A percentile compares a stretch with the other conserved stretches of the same genome.
These are phyloP conservation scores for Eubucco bourcierii DNA, from an alignment of 2,113 vertebrate genomes.

Conservation along the genomic window DNA sequence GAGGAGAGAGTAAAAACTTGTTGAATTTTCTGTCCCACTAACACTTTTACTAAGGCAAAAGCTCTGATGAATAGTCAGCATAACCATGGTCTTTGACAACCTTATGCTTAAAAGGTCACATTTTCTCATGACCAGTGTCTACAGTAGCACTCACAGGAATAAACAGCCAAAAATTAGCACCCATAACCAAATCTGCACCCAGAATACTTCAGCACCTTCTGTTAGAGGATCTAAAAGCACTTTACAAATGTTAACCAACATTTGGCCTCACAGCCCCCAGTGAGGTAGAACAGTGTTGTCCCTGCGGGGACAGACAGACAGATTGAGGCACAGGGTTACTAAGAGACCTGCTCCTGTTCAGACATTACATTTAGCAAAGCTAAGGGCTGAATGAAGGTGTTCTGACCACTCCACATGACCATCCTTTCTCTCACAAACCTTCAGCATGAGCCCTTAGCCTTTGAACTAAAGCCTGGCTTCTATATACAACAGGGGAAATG, in stretches of 20 bases:
- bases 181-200: slow-evolving; percentile 42
- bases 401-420: not conserved
- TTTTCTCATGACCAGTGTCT: not conserved
- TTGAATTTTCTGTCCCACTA: not conserved
- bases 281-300: slow-evolving; percentile 68
- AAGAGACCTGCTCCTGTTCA: slow-evolving; percentile 66
- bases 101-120: not conserved
- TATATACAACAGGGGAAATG: not conserved
- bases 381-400: slow-evolving; percentile 2
- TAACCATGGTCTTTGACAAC: slow-evolving; percentile 10
- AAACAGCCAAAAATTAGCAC: slow-evolving; percentile 31
- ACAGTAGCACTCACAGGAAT: slow-evolving; percentile 1
- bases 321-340: slow-evolving; percentile 70
- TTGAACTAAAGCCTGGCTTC: not conserved
- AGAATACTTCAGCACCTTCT: slow-evolving; percentile 45
- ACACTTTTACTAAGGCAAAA: not conserved
- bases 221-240: slow-evolving; percentile 58
- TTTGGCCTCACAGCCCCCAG: slow-evolving; percentile 59
- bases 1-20: not conserved
- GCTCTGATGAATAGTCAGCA: not conserved
- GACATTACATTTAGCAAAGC: slow-evolving; percentile 34
- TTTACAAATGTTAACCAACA: slow-evolving; percentile 24
- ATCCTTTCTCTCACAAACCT: not conserved
- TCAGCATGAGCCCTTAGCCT: not conserved
- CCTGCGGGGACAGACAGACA: slow-evolving; percentile 52